Conservation (phyloP, 2,888 invertebrate species). For the Andricus curvator region DNA sequence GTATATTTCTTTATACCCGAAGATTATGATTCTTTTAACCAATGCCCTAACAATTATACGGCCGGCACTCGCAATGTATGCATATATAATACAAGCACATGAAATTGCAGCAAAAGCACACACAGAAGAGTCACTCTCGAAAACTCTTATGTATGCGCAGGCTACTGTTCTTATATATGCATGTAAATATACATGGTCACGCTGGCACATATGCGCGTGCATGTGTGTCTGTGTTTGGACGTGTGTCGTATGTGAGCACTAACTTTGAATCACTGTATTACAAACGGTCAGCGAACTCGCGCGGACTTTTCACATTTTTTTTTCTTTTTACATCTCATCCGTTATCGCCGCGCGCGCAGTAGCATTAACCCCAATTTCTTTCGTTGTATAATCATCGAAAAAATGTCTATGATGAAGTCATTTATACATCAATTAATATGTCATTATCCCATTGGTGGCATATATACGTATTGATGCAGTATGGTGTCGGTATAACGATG, state of each 20-base stretch:
- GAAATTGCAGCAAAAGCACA: too few relatives aligned
- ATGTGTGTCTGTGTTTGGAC: background rate
- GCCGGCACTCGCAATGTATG: too few relatives aligned
- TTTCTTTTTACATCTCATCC: slow-evolving; percentile 17
- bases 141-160: background rate
- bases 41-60: too few relatives aligned
- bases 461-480: background rate
- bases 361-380: background rate
- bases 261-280: slow-evolving; percentile 14
- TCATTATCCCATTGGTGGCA: background rate
- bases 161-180: background rate
- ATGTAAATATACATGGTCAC: background rate
- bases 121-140: background rate
- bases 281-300: background rate
- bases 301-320: slow-evolving; percentile 13
- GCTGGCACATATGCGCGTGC: background rate
- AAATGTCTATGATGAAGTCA: background rate
- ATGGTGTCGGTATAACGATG: background rate
- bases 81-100: too few relatives aligned
- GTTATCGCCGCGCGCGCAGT: background rate
- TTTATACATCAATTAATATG: background rate
- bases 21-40: too few relatives aligned
- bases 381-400: slow-evolving; percentile 1
- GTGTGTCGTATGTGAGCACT: background rate
- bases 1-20: too few relatives aligned